Evolutionary conservation across 2,888 invertebrate species (phyloP).

Genomic region (Criorhina ranunculi): DNA sequence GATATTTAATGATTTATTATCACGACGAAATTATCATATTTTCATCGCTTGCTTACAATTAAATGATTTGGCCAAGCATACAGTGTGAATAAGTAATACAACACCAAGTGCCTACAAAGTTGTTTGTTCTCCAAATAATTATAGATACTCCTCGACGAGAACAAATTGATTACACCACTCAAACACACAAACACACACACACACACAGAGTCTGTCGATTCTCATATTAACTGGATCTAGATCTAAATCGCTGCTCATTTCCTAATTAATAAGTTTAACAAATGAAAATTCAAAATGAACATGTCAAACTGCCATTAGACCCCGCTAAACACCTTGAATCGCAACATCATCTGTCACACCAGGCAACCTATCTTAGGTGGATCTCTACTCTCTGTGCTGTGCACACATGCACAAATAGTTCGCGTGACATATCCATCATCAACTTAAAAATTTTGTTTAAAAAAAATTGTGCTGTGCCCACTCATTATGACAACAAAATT

Average conservation of each 20-base stretch:
- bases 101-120: slow-evolving; percentile 27
- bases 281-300: slow-evolving; percentile 41
- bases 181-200: too few species aligned
- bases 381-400: not conserved
- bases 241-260: slow-evolving; percentile 64
- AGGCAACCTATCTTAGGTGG: not conserved
- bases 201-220: slow-evolving; percentile 3
- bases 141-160: slow-evolving; percentile 37
- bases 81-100: slow-evolving; percentile 68
- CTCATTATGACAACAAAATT: slow-evolving; percentile 30
- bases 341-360: slow-evolving; percentile 68
- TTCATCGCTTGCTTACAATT: slow-evolving; percentile 60
- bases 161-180: slow-evolving; percentile 60
- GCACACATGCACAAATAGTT: slow-evolving; percentile 37
- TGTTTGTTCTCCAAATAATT: slow-evolving; percentile 56
- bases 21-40: slow-evolving; percentile 68
- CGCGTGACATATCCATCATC: slow-evolving; percentile 70
- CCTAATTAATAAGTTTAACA: slow-evolving; percentile 70
- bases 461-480: slow-evolving; percentile 30
- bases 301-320: slow-evolving; percentile 68
- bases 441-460: slow-evolving; percentile 52
- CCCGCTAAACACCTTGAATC: slow-evolving; percentile 70
- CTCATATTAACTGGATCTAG: slow-evolving; percentile 59
- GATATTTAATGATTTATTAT: slow-evolving; percentile 69
- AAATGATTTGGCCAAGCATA: slow-evolving; percentile 62